A percentile compares a stretch with the other conserved stretches of the same genome.
phyloP scores from a whole-genome alignment of 2,888 invertebrate species.

The Stratiomys singularior region DNA sequence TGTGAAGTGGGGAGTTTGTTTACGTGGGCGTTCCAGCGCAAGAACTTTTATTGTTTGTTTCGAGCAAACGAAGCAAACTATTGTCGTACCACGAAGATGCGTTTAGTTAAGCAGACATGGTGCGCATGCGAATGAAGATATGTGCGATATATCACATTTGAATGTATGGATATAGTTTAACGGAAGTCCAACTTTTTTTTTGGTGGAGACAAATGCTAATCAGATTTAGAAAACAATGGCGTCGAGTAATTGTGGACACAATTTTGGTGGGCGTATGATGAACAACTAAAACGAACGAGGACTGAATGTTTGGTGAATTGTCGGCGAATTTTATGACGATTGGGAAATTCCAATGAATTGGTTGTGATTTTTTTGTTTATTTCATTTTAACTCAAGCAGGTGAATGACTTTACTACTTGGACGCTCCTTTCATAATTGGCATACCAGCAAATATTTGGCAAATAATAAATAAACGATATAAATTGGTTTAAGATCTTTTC shows the following conservation, averaged over 20 bases:
- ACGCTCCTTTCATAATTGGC: too few relatives aligned
- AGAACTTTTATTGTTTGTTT: slow-evolving; percentile 24
- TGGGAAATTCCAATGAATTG: background rate
- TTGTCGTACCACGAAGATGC: background rate
- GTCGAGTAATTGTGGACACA: background rate
- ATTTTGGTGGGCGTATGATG: background rate
- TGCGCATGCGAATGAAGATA: too few relatives aligned
- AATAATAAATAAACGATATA: too few relatives aligned
- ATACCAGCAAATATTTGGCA: too few relatives aligned
- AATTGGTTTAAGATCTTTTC: too few relatives aligned
- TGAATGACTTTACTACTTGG: too few relatives aligned
- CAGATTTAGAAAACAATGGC: slow-evolving; percentile 23
- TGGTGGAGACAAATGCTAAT: slow-evolving; percentile 8
- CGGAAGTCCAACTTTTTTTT: background rate
- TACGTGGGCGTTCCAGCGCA: slow-evolving; percentile 25
- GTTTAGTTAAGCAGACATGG: background rate
- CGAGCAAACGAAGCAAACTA: background rate
- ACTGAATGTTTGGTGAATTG: background rate
- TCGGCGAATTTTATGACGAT: background rate
- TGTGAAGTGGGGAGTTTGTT: background rate
- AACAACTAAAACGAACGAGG: background rate
- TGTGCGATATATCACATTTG: background rate
- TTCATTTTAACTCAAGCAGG: too few relatives aligned
- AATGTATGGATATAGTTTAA: background rate
- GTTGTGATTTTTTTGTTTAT: too few relatives aligned